These are phyloP conservation scores for Athene cunicularia DNA, from an alignment of 2,113 vertebrate genomes.

Conservation along the genomic window DNA sequence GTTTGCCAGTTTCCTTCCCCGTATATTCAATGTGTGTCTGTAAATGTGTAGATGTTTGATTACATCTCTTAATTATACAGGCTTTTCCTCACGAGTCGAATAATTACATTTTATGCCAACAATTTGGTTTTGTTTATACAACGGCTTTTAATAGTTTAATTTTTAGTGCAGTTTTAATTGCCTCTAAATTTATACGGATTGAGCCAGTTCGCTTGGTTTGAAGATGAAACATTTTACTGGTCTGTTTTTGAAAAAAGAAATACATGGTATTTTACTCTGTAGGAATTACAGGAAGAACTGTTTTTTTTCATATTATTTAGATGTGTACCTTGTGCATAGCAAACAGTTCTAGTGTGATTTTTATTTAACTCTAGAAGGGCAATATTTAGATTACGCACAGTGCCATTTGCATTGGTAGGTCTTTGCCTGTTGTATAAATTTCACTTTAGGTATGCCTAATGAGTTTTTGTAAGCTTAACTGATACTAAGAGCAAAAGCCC, in stretches of 20 bases:
- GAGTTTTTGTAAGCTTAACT: background rate
- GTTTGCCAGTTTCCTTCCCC: constrained; percentile 24
- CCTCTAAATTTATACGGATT: constrained; percentile 43
- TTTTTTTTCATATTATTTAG: background rate
- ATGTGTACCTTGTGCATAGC: background rate
- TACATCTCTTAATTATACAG: constrained; percentile 37
- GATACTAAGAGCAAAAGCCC: background rate
- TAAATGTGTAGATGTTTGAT: constrained; percentile 52
- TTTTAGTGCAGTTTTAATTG: constrained; percentile 41
- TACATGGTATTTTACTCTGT: background rate
- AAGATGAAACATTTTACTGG: background rate
- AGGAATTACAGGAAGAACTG: background rate
- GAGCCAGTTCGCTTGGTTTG: constrained; percentile 57
- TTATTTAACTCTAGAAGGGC: background rate
- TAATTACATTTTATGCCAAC: constrained; percentile 30
- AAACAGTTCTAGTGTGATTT: background rate
- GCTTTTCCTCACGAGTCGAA: constrained; percentile 37
- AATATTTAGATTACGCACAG: background rate
- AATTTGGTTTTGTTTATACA: constrained; percentile 52
- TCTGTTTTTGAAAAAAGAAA: background rate
- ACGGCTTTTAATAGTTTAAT: constrained; percentile 51
- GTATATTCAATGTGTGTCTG: background rate
- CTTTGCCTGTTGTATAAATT: constrained; percentile 55
- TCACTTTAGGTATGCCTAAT: background rate
- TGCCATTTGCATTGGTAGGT: background rate